These are phyloP conservation scores for Melopsittacus undulatus DNA, from an alignment of 2,797 vertebrate genomes.

Conservation along the genomic window DNA sequence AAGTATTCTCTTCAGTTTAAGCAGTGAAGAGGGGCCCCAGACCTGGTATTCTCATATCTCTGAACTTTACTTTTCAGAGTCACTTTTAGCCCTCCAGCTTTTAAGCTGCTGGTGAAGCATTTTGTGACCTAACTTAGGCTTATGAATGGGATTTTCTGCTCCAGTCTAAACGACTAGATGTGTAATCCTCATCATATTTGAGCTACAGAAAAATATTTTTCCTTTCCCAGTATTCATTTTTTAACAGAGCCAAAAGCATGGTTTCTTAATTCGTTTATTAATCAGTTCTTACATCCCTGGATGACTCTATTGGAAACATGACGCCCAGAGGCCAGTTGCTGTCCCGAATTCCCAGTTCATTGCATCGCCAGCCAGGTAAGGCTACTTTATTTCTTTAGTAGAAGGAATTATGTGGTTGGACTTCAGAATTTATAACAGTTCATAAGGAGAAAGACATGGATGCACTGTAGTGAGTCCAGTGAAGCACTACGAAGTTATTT, in stretches of 20 bases:
- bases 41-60: background rate
- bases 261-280: slow-evolving; percentile 67
- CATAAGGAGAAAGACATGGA: background rate
- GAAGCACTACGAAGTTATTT: background rate
- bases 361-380: slow-evolving; percentile 85
- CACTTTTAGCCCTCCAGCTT: background rate
- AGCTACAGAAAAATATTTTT: background rate
- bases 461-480: background rate
- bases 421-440: background rate
- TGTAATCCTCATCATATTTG: background rate
- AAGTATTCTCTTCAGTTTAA: background rate
- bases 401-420: background rate
- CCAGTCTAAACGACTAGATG: background rate
- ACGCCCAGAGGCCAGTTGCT: slow-evolving; percentile 77
- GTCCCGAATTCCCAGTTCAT: slow-evolving; percentile 83
- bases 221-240: background rate
- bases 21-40: background rate
- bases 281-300: slow-evolving; percentile 73
- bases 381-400: background rate
- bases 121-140: background rate
- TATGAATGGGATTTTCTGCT: background rate
- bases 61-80: background rate
- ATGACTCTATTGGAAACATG: slow-evolving; percentile 70
- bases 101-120: background rate
- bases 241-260: background rate